Percentiles rank a stretch among this genome's conserved stretches.
phyloP scores from a whole-genome alignment of 2,888 invertebrate species.

The Stenoptilia bipunctidactyla region DNA sequence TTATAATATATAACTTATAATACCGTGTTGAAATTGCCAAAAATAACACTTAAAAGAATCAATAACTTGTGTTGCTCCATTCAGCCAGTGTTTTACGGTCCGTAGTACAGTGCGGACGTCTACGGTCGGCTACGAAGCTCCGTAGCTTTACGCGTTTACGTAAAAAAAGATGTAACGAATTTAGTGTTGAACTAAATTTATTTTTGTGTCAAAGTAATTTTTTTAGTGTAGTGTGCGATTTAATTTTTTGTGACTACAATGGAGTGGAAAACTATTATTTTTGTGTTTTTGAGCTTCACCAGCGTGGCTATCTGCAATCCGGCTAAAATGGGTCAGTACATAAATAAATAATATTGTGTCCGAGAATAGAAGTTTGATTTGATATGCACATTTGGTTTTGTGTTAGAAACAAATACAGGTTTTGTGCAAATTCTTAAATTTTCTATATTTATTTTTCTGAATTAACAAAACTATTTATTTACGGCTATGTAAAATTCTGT shows the following conservation, averaged over 20 bases:
- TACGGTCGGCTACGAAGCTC: slow-evolving; percentile 20
- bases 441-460: too few relatives aligned
- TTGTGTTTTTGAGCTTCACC: slow-evolving; percentile 29
- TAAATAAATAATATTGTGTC: slow-evolving; percentile 41
- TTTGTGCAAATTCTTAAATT: too few relatives aligned
- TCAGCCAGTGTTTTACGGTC: slow-evolving; percentile 54
- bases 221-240: slow-evolving; percentile 24
- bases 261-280: slow-evolving; percentile 36
- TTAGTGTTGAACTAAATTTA: slow-evolving; percentile 9
- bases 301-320: slow-evolving; percentile 43
- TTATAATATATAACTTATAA: too few relatives aligned
- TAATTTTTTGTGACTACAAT: slow-evolving; percentile 30
- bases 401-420: slow-evolving; percentile 1
- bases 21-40: slow-evolving; percentile 38
- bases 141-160: slow-evolving; percentile 17
- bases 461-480: too few relatives aligned
- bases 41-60: slow-evolving; percentile 69
- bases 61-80: slow-evolving; percentile 40
- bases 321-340: slow-evolving; percentile 62
- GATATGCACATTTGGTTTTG: slow-evolving; percentile 9
- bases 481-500: too few relatives aligned
- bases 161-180: slow-evolving; percentile 1
- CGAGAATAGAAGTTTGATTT: slow-evolving; percentile 21
- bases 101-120: slow-evolving; percentile 39
- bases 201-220: too few relatives aligned